Base-by-base conservation (phyloP, 2,888 invertebrate species). In the Chorisops tibialis region DNA sequence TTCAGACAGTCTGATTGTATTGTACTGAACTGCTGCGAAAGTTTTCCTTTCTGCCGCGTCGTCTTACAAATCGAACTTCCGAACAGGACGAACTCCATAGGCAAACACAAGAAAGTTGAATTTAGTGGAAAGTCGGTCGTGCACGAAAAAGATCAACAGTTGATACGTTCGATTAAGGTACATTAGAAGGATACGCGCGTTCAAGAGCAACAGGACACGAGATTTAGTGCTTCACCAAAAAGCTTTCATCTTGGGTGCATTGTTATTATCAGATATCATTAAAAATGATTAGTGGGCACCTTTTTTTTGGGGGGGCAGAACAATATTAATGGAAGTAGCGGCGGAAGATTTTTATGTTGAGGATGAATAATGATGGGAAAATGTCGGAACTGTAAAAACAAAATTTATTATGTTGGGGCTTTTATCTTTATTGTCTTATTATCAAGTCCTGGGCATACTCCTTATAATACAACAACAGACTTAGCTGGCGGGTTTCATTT, bases 211-310 rank as follows among this genome's bases (percentile, higher is more conserved):
- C 56, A 43, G 56, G 56, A 56, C 18, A 14, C 6, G 4, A 4
- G 1, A 16, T 37, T 30, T 9, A 30, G 30, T 30, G 7, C 30
- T 30, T 30, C 30, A 5, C 5, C 30, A 2, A 7, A 5, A 30
- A 30, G 30, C 30, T 30, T 30, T 30, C 30, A 2, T 30, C 30
- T 41, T 16, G 35, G n/a, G 18, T 38, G 38, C n/a, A 6, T 14
- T 41, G 24, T 54, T 43, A 39, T 24, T 22, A 45, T 43, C 30
- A 16, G 56, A 16, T 16, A 11, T 56, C 56, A 45, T 56, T 56
- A 45, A 45, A 56, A 43, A 24, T 16, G 30, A 45, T 56, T 43
- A 43, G 45, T 16, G 4, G 12, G 35, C 45, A 18, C 35, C n/a
- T n/a, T n/a, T n/a, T n/a, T n/a, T n/a, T n/a, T n/a, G n/a, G n/a